Evolutionary conservation across 2,113 vertebrate species (phyloP), one percentile per base, ranked within the genome.

Genomic region (Catharus fuscescens): DNA sequence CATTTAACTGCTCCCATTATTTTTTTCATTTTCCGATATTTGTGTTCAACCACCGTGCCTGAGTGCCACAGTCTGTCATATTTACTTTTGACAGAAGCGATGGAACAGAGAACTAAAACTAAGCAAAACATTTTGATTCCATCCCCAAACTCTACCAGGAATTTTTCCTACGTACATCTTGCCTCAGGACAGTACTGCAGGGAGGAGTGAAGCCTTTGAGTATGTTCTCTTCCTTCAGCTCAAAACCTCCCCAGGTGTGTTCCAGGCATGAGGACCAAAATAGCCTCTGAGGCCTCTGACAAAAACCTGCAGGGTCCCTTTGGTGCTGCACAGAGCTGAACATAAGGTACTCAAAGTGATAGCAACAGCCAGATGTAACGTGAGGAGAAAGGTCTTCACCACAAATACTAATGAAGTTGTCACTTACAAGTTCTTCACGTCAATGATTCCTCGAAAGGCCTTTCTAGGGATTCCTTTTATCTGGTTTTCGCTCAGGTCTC

Each of bases 401-500:
- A 61, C 76, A 85, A 71, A 62, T 38, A 94, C 62, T 70, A 92
- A 95, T 28, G 60, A 72, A 96, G 91, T 86, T 18, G n/a, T 66
- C 84, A 98, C 99, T 99, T 98, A 99, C 99, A 99, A 97, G 98
- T 99, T 99, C 97, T 99, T 99, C 95, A 99, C 99, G 34, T 97
- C 98, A 62, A 99, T 98, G 97, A 99, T 99, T 97, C 99, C 99
- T 54, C 99, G 98, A 98, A 99, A 99, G 62, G 99, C 99, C 97
- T 99, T 99, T 95, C 99, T 98, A 17, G 99, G 99, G 96, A 99
- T 98, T n/a, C 99, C 98, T 98, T 99, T 99, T 78, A 99, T 99
- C 98, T 99, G 99, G 97, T 99, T 99, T 97, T 99, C 99, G 23
- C 99, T 99, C 90, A 99, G 98, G 97, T 99, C 99, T 96, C 99